These are phyloP conservation scores for Pangasius sanitwongsei DNA, from an alignment of 2,797 vertebrate genomes.

Conservation along the genomic window DNA sequence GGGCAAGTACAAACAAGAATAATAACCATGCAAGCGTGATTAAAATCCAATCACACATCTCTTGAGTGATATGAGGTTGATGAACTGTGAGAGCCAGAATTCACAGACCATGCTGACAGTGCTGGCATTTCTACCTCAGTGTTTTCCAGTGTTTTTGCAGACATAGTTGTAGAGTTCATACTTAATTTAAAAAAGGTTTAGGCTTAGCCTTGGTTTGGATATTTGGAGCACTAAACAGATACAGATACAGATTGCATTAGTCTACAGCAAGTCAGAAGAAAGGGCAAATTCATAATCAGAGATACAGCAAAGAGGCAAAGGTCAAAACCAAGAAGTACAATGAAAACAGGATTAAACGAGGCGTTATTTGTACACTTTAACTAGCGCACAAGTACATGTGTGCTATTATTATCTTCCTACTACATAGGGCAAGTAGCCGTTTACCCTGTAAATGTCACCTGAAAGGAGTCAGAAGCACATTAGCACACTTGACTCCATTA, in stretches of 20 bases:
- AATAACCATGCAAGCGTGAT: neutral
- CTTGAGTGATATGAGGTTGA: neutral
- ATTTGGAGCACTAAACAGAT: neutral
- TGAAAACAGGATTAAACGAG: neutral
- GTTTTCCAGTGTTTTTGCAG: neutral
- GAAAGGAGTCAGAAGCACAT: neutral
- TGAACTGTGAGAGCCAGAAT: neutral
- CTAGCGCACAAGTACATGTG: neutral
- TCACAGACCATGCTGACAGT: neutral
- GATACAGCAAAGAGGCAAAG: neutral
- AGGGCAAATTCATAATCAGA: slow-evolving; percentile 1
- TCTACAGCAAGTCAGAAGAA: neutral
- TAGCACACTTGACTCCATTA: slow-evolving; percentile 6
- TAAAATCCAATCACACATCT: neutral
- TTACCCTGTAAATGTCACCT: neutral
- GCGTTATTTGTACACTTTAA: neutral
- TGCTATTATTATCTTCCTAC: neutral
- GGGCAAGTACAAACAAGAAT: neutral
- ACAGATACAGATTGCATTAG: too few relatives aligned
- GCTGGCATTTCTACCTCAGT: neutral
- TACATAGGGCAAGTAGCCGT: neutral
- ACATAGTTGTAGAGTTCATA: neutral
- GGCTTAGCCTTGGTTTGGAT: neutral
- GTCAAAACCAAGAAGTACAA: neutral
- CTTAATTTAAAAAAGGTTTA: neutral